Evolutionary conservation across 2,888 invertebrate species (phyloP), one percentile per base, ranked within the genome.

Genomic region (Cremastinae sp.): DNA sequence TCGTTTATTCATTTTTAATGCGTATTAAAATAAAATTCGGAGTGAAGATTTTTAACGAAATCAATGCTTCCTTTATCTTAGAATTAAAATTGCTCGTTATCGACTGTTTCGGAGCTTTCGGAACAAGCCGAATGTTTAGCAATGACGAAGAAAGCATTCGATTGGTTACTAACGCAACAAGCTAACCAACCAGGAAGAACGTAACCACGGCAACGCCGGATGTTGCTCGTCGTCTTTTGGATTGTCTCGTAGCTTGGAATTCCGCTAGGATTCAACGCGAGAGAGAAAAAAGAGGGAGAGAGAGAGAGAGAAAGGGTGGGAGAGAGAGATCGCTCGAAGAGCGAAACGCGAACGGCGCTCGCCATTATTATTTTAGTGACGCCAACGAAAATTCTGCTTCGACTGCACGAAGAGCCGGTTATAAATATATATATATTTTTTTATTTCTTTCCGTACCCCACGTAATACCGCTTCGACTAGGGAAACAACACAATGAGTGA

Each of bases 121-220:
- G 16, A 10, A 14, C 14, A 28, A n/a, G n/a, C n/a, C n/a, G 20
- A 12, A 28, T 61, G 14, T 14, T 12, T 10, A 53, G 1, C 14
- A 16, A 12, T 12, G 0, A 5, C 28, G 1, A 9, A 9, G 1
- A 47, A 47, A 2, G 2, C 28, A 47, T 5, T 14, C 20, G 12
- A 65, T 65, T 69, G 69, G 69, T 69, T n/a, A 20, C 53, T 34
- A 54, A 9, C 54, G 65, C 43, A 41, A 38, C 54, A 45, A 20
- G 56, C 58, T 56, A 45, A 64, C 72, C 75, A 75, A 61, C 65
- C 58, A 7, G 38, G 41, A 20, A 1, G 0, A 36, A 10, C 61
- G 83, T 84, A 74, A 80, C 85, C 81, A 82, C 81, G 70, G 84
- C 84, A 85, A 85, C 86, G 77, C 83, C 84, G 85, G 84, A 85